Conservation (phyloP, 2,113 vertebrate species). For the Rhegmatorhina hoffmannsi region DNA sequence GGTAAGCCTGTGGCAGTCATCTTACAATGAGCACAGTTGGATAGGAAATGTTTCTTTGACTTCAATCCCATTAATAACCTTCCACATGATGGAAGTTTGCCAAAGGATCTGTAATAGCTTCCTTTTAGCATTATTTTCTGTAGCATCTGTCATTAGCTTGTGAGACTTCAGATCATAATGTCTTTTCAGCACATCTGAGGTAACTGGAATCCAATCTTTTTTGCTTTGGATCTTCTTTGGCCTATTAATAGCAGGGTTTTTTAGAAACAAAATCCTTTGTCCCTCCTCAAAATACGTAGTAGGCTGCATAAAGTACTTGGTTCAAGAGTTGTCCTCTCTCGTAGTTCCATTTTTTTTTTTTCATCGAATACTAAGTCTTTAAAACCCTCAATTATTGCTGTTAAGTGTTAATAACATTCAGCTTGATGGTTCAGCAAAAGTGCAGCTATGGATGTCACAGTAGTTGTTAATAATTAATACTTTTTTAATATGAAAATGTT, state of each 20-base stretch:
- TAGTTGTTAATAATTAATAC: slow-evolving; percentile 21
- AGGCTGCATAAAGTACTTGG: background rate
- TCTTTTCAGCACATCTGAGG: background rate
- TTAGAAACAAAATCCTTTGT: background rate
- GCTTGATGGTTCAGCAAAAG: background rate
- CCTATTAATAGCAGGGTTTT: background rate
- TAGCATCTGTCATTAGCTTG: slow-evolving; percentile 15
- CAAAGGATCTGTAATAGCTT: background rate
- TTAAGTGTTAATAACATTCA: slow-evolving; percentile 16
- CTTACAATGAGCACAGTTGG: background rate
- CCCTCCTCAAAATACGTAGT: background rate
- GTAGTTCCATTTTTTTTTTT: background rate
- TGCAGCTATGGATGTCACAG: background rate
- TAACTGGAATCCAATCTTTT: background rate
- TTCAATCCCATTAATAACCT: slow-evolving; percentile 51
- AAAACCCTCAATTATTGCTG: background rate
- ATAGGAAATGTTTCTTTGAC: slow-evolving; percentile 26
- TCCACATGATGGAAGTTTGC: background rate
- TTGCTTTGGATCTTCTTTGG: background rate
- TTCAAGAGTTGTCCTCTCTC: background rate
- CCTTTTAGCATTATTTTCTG: slow-evolving; percentile 30
- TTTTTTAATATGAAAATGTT: background rate
- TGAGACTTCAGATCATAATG: background rate
- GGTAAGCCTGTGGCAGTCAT: background rate
- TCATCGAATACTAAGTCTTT: background rate